phyloP scores from a whole-genome alignment of 2,113 vertebrate genomes.

The Pristiophorus japonicus region DNA sequence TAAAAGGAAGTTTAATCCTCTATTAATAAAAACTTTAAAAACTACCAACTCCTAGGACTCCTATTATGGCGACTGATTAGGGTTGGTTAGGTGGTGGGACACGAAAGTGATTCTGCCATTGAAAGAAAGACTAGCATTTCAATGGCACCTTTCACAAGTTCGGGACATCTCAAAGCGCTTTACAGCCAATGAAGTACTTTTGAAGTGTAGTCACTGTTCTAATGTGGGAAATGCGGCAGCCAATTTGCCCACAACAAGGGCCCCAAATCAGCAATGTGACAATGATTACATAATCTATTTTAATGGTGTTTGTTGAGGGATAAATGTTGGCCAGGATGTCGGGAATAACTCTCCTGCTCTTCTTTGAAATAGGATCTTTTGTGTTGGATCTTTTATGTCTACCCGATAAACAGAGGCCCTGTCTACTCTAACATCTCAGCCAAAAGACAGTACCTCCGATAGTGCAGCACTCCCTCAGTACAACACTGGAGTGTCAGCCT shows the following conservation, averaged over 20 bases:
- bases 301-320: not conserved
- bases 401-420: too few species aligned
- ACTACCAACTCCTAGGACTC: not conserved
- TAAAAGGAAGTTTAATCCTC: not conserved
- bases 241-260: not conserved
- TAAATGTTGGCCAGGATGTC: not conserved
- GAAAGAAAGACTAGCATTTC: not conserved
- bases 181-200: not conserved
- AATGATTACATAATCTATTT: not conserved
- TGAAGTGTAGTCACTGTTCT: not conserved
- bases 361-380: not conserved
- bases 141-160: not conserved
- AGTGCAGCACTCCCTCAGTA: not conserved
- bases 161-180: not conserved
- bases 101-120: not conserved
- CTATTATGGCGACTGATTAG: not conserved
- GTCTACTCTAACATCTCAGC: not conserved
- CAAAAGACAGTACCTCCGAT: not conserved
- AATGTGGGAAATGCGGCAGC: not conserved
- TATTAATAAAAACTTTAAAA: not conserved
- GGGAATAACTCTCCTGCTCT: not conserved
- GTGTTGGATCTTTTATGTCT: too few species aligned
- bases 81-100: not conserved
- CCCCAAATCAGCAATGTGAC: not conserved
- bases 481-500: not conserved